These are phyloP conservation scores for Aphidius colemani DNA, from an alignment of 2,888 invertebrate genomes.

Conservation along the genomic window DNA sequence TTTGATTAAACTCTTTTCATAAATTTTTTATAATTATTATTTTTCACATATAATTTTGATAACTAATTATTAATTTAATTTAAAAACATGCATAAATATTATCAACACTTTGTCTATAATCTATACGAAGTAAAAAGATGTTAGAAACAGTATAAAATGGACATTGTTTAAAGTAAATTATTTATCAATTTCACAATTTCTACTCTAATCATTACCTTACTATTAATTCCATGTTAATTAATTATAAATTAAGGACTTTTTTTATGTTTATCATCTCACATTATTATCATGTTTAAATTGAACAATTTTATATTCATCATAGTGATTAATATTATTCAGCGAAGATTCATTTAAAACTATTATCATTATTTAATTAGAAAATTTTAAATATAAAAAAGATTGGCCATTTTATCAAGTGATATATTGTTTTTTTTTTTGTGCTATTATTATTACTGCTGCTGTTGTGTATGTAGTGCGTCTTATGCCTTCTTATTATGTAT, in stretches of 20 bases:
- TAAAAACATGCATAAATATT: conserved; percentile 53
- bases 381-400: too few species aligned
- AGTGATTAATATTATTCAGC: too few species aligned
- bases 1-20: too few species aligned
- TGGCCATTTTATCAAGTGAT: too few species aligned
- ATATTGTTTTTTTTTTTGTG: too few species aligned
- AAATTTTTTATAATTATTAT: not conserved
- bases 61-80: conserved; percentile 29
- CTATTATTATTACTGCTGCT: not conserved
- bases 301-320: too few species aligned
- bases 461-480: conserved; percentile 8
- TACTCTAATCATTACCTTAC: conserved; percentile 3
- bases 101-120: conserved; percentile 52
- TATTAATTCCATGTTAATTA: conserved; percentile 6
- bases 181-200: conserved; percentile 30
- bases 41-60: conserved; percentile 13
- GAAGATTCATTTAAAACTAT: too few species aligned
- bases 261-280: not conserved
- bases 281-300: not conserved
- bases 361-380: too few species aligned
- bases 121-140: conserved; percentile 53
- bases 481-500: conserved; percentile 19
- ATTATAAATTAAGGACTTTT: conserved; percentile 5
- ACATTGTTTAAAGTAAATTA: conserved; percentile 39
- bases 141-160: conserved; percentile 60